These are phyloP conservation scores for Metacarcinus magister DNA, from an alignment of 2,888 invertebrate species.

Conservation along the genomic window DNA sequence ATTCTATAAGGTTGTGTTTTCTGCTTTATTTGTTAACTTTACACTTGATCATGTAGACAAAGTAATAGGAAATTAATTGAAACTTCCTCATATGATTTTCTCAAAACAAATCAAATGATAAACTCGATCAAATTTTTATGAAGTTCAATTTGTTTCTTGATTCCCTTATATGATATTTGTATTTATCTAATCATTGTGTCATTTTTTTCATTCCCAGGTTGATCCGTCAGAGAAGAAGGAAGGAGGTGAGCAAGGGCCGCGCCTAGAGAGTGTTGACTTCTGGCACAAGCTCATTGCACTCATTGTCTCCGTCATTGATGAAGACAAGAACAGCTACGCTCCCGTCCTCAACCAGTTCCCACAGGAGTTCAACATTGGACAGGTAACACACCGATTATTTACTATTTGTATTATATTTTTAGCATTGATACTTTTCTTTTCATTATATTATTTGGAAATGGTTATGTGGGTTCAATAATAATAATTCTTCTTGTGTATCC, in stretches of 20 bases:
- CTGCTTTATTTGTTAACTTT: too few relatives aligned
- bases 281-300: conserved; percentile 99
- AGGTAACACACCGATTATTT: conserved; percentile 86
- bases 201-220: conserved; percentile 86
- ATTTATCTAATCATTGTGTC: conserved; percentile 70
- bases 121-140: too few relatives aligned
- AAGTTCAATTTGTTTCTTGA: background rate
- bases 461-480: too few relatives aligned
- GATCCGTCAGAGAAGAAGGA: conserved; percentile 96
- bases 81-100: too few relatives aligned
- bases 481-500: too few relatives aligned
- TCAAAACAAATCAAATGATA: too few relatives aligned
- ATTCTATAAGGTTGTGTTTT: background rate
- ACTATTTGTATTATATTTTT: background rate
- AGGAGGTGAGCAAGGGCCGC: conserved; percentile 90
- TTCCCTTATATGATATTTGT: conserved; percentile 39
- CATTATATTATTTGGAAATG: too few relatives aligned
- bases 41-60: too few relatives aligned
- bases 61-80: too few relatives aligned
- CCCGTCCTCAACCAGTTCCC: conserved; percentile 99
- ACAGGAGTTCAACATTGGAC: conserved; percentile 99
- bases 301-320: conserved; percentile 99
- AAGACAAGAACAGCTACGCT: conserved; percentile 98
- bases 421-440: background rate
- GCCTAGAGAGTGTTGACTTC: conserved; percentile 95